Base-by-base conservation (phyloP, 2,113 vertebrate genomes). In the Labeo catla region DNA sequence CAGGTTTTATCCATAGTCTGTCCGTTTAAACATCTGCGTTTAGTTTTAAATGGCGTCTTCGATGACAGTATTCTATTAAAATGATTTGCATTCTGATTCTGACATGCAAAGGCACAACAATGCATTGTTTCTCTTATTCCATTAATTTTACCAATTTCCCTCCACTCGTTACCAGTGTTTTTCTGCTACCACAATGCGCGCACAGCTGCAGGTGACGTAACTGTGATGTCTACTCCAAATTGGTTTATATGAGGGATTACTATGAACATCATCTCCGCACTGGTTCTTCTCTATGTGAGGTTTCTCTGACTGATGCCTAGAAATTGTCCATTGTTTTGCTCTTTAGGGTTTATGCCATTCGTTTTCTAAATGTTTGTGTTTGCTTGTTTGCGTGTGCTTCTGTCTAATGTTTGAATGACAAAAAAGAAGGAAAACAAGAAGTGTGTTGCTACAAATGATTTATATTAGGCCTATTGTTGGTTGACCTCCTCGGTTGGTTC, bases 331-430 rank as follows among this genome's bases (percentile, higher is more conserved):
- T 49, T 39, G 28, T 81, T 52, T 49, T 28, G 21, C 49, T 79
- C 76, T 50, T 54, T 73, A 70, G 36, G 49, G 81, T 84, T 23
- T 52, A 66, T 83, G 66, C 54, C 73, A 85, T 87, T 59, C 45
- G 50, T 65, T 78, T 81, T 39, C 76, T 45, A 81, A 52, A 63
- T 84, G 47, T 61, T 83, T 70, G 9, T 89, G 28, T 65, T 52
- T 81, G 52, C 72, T 76, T 72, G 10, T 83, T n/a, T 86, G 43
- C 6, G 28, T 28, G 57, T 43, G 16, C 34, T n/a, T 61, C 11
- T 57, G 34, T 61, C 76, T 6, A 23, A 52, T 50, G 23, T 76
- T 6, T 34, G n/a, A 28, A 54, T 54, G 13, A 76, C 45, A 54
- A 28, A 34, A 36, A 36, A 76, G 11, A 23, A 23, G 43, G 21